Percentiles rank a stretch among this genome's conserved stretches.
Evolutionary conservation across 2,888 invertebrate genomes (phyloP).

Genomic region (Strigamia crassipes): DNA sequence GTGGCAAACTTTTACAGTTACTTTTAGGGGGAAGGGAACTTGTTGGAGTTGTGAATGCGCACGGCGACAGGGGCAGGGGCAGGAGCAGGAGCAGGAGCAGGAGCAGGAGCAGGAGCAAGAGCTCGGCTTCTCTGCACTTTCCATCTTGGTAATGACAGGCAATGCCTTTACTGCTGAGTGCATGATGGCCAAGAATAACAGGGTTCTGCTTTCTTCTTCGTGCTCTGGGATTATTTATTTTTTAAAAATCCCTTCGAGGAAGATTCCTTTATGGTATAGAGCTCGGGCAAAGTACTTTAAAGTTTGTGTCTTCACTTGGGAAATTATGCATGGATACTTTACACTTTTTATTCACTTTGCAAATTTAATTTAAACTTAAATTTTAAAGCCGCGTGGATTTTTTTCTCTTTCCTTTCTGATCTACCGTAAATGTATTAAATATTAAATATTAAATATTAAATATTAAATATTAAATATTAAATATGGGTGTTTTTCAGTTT

Average conservation of each 20-base stretch:
- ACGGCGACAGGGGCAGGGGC: neutral
- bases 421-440: neutral
- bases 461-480: neutral
- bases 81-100: no score
- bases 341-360: neutral
- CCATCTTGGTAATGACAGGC: conserved; percentile 16
- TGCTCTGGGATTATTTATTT: conserved; percentile 17
- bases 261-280: neutral
- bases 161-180: conserved; percentile 10
- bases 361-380: neutral
- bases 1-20: neutral
- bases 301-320: neutral
- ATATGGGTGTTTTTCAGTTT: neutral
- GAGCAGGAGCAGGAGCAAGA: no score
- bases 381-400: neutral
- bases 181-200: conserved; percentile 13
- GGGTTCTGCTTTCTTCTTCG: neutral
- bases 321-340: neutral
- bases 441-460: no score
- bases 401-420: neutral
- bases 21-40: neutral
- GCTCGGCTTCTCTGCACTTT: no score
- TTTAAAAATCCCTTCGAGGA: neutral
- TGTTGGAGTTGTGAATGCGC: neutral
- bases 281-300: neutral